These are phyloP conservation scores for Tanaodytes sp. DNA, from an alignment of 2,888 invertebrate genomes.

Conservation along the genomic window DNA sequence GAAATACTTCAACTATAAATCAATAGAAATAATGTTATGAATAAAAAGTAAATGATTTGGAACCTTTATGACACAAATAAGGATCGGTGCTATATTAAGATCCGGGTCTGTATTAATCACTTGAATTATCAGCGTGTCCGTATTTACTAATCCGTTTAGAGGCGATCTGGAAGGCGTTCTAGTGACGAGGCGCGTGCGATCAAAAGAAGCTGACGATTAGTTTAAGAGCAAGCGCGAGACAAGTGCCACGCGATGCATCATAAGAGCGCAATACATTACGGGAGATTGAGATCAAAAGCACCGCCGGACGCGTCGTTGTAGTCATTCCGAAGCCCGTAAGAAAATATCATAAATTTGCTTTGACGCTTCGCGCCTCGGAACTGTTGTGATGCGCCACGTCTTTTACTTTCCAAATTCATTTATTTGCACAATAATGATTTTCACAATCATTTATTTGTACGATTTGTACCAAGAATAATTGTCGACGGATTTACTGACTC, in stretches of 20 bases:
- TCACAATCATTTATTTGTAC: too few relatives aligned
- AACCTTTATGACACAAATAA: background rate
- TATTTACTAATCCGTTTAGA: constrained; percentile 46
- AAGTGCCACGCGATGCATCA: constrained; percentile 60
- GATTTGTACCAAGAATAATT: too few relatives aligned
- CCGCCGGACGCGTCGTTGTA: constrained; percentile 45
- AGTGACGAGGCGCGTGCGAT: constrained; percentile 53
- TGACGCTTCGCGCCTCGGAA: constrained; percentile 67
- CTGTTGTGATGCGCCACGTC: constrained; percentile 63
- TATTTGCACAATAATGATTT: constrained; percentile 67
- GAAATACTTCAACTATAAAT: too few relatives aligned
- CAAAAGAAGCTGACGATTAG: constrained; percentile 66
- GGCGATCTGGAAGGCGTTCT: constrained; percentile 46
- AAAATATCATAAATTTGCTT: constrained; percentile 72
- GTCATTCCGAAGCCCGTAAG: constrained; percentile 59
- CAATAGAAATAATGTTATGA: too few relatives aligned
- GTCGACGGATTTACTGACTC: too few relatives aligned
- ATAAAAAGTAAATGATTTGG: too few relatives aligned
- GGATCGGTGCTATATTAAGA: constrained; percentile 27
- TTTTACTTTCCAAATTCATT: constrained; percentile 64
- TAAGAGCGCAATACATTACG: constrained; percentile 51
- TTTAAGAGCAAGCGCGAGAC: constrained; percentile 61
- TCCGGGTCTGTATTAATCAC: constrained; percentile 19
- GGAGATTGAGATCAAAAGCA: constrained; percentile 65
- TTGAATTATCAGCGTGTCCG: constrained; percentile 27